Evolutionary conservation across 35 echinoderm and acorn worm genomes (phyloP), one percentile per base, ranked within the genome.

Genomic region (Nesometra sesokonis): DNA sequence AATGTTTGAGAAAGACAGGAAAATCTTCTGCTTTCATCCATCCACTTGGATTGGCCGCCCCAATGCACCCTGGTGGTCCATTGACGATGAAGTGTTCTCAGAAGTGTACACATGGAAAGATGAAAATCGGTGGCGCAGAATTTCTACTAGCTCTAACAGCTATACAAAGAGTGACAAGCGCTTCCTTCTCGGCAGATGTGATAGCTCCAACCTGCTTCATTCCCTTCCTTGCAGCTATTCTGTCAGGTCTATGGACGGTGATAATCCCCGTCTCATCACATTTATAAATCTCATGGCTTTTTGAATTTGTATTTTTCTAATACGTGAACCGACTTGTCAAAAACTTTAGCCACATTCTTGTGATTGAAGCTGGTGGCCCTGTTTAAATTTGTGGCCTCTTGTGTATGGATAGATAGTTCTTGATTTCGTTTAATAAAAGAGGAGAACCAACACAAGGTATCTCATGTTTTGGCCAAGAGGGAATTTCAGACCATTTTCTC

Each of bases 21-120:
- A n/a, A n/a, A n/a, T n/a, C n/a, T n/a, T n/a, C n/a, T n/a, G n/a
- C n/a, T n/a, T n/a, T n/a, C n/a, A n/a, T n/a, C n/a, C n/a, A n/a
- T n/a, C n/a, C n/a, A n/a, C n/a, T n/a, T n/a, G n/a, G n/a, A n/a
- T n/a, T n/a, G n/a, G n/a, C n/a, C n/a, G n/a, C n/a, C 32, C 84
- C 84, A 76, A 76, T 76, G 33, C 46, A 86, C 3, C 47, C 47
- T 32, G 35, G n/a, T 84, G 88, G 88, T 40, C 43, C 46, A 57
- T 84, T 35, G 46, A n/a, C 37, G 80, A 89, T 31, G 34, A 84
- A 82, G 78, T 88, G 78, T 8, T 88, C 86, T 82, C 32, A 81
- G 79, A 33, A 89, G 33, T 89, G 83, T 33, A 84, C 77, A 47
- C 88, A 34, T 7, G 80, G 88, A 57, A 89, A 89, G 0, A 89